Conservation (phyloP, 1,140 invertebrate genomes). For the Drosophila athabasca region DNA sequence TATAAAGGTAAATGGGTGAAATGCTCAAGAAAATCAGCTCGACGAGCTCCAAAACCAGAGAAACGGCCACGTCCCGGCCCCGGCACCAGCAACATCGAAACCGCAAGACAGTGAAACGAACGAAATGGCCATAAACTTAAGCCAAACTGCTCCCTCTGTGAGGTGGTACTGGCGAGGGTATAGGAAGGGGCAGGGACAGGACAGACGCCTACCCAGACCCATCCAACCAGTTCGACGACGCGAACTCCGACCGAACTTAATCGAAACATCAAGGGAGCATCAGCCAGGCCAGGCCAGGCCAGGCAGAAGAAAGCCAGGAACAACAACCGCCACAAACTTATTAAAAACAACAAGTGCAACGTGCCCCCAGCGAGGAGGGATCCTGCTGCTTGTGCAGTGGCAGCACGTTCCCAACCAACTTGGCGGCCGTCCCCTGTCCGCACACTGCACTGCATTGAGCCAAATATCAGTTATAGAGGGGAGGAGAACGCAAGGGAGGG, state of each 20-base stretch:
- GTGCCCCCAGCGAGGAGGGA: conserved; percentile 34
- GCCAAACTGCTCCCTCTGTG: conserved; percentile 57
- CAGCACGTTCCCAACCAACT: conserved; percentile 53
- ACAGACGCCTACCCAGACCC: conserved; percentile 24
- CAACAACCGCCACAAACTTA: conserved; percentile 70
- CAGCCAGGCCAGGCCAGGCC: conserved; percentile 21
- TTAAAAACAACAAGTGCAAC: conserved; percentile 83
- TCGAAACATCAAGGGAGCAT: conserved; percentile 77
- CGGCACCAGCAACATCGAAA: conserved; percentile 21
- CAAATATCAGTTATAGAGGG: conserved; percentile 69
- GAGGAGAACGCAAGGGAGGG: background rate
- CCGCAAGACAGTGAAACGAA: conserved; percentile 72
- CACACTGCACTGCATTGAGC: conserved; percentile 63
- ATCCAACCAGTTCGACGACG: conserved; percentile 75
- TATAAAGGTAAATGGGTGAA: conserved; percentile 74
- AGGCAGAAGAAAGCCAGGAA: conserved; percentile 39
- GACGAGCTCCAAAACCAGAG: conserved; percentile 50
- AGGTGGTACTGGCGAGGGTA: background rate
- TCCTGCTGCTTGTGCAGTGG: conserved; percentile 69
- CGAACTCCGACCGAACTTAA: conserved; percentile 81
- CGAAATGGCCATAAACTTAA: conserved; percentile 79
- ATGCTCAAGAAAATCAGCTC: conserved; percentile 78
- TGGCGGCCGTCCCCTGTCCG: conserved; percentile 32
- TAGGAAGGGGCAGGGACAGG: background rate
- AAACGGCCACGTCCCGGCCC: conserved; percentile 14